These are phyloP conservation scores for Micrasema longulum DNA, from an alignment of 1,140 invertebrate species.

Conservation along the genomic window DNA sequence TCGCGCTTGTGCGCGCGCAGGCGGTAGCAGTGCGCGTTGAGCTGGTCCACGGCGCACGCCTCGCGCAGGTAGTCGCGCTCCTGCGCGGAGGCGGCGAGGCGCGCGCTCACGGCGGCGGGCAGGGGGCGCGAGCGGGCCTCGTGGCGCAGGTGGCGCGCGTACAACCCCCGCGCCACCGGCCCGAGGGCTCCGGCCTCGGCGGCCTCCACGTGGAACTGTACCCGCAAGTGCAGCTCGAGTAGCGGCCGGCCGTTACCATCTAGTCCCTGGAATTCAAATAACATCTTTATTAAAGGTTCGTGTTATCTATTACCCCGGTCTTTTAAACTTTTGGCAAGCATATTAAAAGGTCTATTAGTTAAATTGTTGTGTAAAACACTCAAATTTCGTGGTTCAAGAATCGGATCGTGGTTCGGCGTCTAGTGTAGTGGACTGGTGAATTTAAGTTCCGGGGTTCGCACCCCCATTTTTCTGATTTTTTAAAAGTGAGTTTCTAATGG, in stretches of 20 bases:
- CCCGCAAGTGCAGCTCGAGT: conserved; percentile 90
- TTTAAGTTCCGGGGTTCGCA: too few species aligned
- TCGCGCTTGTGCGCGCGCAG: conserved; percentile 87
- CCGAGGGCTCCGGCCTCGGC: conserved; percentile 87
- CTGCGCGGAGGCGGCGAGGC: conserved; percentile 81
- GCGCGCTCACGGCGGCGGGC: conserved; percentile 71
- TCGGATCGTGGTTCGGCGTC: too few species aligned
- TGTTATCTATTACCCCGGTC: not conserved
- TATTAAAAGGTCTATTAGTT: not conserved
- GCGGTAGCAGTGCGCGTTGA: conserved; percentile 92
- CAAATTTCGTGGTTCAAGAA: too few species aligned
- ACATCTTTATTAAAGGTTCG: too few species aligned
- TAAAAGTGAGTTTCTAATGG: too few species aligned
- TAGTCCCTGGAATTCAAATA: conserved; percentile 78
- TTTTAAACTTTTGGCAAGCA: not conserved
- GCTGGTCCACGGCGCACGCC: conserved; percentile 85
- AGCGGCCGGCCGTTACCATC: conserved; percentile 90
- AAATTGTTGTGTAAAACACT: not conserved
- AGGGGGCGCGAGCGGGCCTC: conserved; percentile 80
- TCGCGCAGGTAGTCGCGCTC: conserved; percentile 89
- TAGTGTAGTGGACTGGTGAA: too few species aligned
- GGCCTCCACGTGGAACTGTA: conserved; percentile 95
- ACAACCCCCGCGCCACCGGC: conserved; percentile 89
- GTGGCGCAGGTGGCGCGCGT: conserved; percentile 92
- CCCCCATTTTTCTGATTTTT: too few species aligned